A percentile compares a stretch with the other conserved stretches of the same genome.
These are phyloP conservation scores for Ophiothrix spiculata DNA, from an alignment of 35 echinoderm and acorn worm species.

Conservation along the genomic window DNA sequence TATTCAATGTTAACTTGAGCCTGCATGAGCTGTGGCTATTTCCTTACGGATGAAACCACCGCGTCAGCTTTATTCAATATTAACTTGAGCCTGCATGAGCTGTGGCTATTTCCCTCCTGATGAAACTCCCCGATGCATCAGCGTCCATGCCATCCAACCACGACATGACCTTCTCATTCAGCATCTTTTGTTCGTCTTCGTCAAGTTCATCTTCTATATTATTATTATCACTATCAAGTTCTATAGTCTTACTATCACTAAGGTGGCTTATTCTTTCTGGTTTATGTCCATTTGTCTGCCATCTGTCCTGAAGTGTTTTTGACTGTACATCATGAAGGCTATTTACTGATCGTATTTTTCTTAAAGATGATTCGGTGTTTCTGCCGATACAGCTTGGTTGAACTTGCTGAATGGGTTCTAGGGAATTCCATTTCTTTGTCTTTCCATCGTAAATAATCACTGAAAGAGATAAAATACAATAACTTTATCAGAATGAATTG, in stretches of 20 bases:
- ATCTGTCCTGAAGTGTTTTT: no score
- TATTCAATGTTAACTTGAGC: no score
- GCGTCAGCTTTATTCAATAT: no score
- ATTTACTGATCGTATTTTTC: not conserved
- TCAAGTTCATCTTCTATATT: not conserved
- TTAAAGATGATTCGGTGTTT: not conserved
- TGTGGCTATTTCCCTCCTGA: not conserved
- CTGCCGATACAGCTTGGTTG: not conserved
- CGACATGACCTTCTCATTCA: not conserved
- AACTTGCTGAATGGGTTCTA: not conserved
- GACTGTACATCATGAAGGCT: not conserved
- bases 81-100: no score
- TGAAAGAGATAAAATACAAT: not conserved
- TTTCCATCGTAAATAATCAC: not conserved
- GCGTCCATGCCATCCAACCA: not conserved
- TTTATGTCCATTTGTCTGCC: not conserved
- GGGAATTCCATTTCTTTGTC: not conserved
- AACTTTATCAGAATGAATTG: not conserved
- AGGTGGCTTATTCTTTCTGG: not conserved
- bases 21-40: not conserved
- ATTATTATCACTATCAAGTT: not conserved
- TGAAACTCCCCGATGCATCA: not conserved
- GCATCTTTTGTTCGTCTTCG: not conserved
- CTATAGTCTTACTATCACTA: not conserved
- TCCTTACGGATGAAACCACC: no score